Base-by-base conservation (phyloP, 2,797 vertebrate species). In the Lacerta bilineata region DNA sequence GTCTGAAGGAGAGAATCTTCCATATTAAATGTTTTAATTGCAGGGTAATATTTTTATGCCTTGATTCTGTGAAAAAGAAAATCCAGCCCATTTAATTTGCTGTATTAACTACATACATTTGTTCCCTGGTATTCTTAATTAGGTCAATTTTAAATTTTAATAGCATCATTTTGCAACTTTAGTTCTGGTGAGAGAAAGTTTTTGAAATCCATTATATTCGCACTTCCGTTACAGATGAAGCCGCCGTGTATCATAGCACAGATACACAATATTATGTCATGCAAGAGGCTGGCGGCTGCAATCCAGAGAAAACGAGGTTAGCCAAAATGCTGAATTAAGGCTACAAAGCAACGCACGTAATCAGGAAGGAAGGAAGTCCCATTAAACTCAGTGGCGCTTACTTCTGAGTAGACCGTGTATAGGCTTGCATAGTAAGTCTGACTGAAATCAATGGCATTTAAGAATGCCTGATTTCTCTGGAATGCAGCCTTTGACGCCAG, bases 71-170 rank as follows among this genome's bases (percentile, higher is more conserved):
- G 77, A 90, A 89, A 76, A 87, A 77, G 59, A 66, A 74, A 61
- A 39, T 25, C 64, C 23, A 84, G 72, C 43, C 23, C 75, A 91
- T 94, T 95, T 93, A 29, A 88, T 94, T 92, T 87, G 76, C 72
- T 84, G 85, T 86, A 88, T 93, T 92, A 91, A 93, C 66, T 87
- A 86, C 88, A 90, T 89, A 17, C 39, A 84, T 95, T 96, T 94
- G 59, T 92, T 91, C 88, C 83, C 64, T 88, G 91, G 87, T 94
- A 91, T 90, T 94, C 89, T 91, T 92, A 93, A 95, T 94, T 91
- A 92, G 92, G 80, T 89, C 83, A 94, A 86, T 95, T 93, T 92
- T 75, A 94, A 95, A 93, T 95, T 94, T 94, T 94, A 92, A 94
- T 88, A 83, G 88, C 29, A 92, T 91, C n/a, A 93, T 95, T 95